These are phyloP conservation scores for Mystacornis crossleyi DNA, from an alignment of 2,113 vertebrate species.

Conservation along the genomic window DNA sequence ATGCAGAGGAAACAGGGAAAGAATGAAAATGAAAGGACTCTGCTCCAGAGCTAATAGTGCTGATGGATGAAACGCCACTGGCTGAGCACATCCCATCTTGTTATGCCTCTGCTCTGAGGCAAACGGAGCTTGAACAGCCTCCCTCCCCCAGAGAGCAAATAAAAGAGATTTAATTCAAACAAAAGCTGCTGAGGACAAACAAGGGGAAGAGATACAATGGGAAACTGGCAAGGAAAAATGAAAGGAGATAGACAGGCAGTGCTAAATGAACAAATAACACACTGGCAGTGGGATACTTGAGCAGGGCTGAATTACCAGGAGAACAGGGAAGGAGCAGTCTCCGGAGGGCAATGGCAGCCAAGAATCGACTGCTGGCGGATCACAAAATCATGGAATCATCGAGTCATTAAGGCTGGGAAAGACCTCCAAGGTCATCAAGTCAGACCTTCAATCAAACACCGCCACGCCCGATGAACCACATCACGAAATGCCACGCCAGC, in stretches of 20 bases:
- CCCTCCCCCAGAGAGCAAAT: constrained; percentile 20
- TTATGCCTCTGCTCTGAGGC: constrained; percentile 30
- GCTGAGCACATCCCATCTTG: neutral
- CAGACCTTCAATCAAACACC: no score
- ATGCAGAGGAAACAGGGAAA: neutral
- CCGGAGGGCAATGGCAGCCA: neutral
- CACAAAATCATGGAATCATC: neutral
- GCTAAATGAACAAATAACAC: neutral
- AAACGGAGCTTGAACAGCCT: neutral
- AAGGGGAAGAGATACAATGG: constrained; percentile 10
- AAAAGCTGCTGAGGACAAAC: constrained; percentile 33
- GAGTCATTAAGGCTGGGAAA: neutral
- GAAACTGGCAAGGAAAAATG: neutral
- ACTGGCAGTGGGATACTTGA: neutral
- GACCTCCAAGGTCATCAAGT: neutral
- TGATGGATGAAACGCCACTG: constrained; percentile 1
- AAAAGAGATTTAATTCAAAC: constrained; percentile 57
- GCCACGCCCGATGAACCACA: neutral
- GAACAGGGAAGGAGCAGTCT: neutral
- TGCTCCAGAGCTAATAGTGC: neutral
- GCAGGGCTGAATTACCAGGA: neutral
- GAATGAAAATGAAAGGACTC: constrained; percentile 19
- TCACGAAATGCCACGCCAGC: fast-evolving
- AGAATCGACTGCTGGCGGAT: neutral
- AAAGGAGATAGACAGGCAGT: neutral